Base-by-base conservation (phyloP, 1,140 invertebrate species). In the Ceratina calcarata region DNA sequence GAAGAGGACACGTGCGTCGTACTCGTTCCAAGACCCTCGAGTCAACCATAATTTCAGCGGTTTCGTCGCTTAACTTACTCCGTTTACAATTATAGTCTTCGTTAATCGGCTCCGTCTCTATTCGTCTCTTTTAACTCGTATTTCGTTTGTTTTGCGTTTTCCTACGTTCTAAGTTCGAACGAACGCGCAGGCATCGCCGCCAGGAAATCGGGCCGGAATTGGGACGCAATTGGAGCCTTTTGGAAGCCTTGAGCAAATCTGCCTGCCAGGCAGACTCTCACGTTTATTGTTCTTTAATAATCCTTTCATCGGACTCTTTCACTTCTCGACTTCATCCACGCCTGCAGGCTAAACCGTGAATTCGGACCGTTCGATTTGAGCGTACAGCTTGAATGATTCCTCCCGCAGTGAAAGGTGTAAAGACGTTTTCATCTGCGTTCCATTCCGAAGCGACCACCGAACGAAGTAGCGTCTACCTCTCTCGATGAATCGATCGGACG, bases 221-320 rank as follows among this genome's bases (percentile, higher is more conserved):
- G 81, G 85, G 85, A 86, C 84, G 85, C 84, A 86, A 86, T 86
- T 57, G 71, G 70, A 86, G 80, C 62, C 85, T 80, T 83, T 80
- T 80, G 71, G 73, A 86, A 86, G 80, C 77, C 81, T 82, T 83
- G 77, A 86, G 72, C 75, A 86, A 68, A 82, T 72, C 84, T 76
- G 49, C 62, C 79, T 61, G 70, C 58, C 80, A 66, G 80, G 16
- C 58, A 79, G 67, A 82, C 61, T 60, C 62, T 32, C 32, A 80
- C 66, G 58, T 86, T 78, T 82, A 80, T 72, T 75, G 45, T 67
- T 82, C 67, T 64, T 57, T 61, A 49, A 78, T 58, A 57, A 70
- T 58, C 24, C 20, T 68, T 66, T 58, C 37, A 53, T 4, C 15
- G 15, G 13, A 57, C 24, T 49, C 18, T 70, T 22, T 27, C 24